Evolutionary conservation across 2,113 vertebrate species (phyloP), one percentile per base, ranked within the genome.

Genomic region (rat (Rattus norvegicus)): DNA sequence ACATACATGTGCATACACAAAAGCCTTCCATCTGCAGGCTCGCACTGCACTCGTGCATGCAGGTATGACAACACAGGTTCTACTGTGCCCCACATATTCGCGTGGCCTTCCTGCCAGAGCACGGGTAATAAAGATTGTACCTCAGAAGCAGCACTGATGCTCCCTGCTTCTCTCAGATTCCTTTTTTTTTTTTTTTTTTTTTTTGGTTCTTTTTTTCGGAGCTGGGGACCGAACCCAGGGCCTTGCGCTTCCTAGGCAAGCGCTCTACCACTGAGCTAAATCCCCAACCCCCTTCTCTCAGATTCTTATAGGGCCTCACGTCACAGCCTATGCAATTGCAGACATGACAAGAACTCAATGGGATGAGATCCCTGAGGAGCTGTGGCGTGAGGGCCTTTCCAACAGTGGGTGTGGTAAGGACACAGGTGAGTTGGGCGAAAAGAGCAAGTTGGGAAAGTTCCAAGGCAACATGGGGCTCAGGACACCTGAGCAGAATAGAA

Each of bases 231-330:
- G n/a, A n/a, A n/a, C n/a, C n/a, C n/a, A n/a, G n/a, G n/a, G n/a
- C n/a, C n/a, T n/a, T n/a, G n/a, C n/a, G n/a, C n/a, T n/a, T n/a
- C n/a, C n/a, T n/a, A n/a, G n/a, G n/a, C n/a, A n/a, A n/a, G n/a
- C n/a, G n/a, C n/a, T n/a, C n/a, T n/a, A n/a, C n/a, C n/a, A n/a
- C n/a, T n/a, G n/a, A n/a, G n/a, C n/a, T n/a, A n/a, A n/a, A n/a
- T n/a, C n/a, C n/a, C n/a, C n/a, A n/a, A n/a, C n/a, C n/a, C n/a
- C n/a, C 61, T 90, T 75, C 20, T 22, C 61, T 89, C 72, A 70
- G 47, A 89, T 2, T 12, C 1, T 1, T 7, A 0, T 1, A n/a
- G n/a, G 9, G 56, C 49, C 8, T 76, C 77, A 54, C 1, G 56
- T 69, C 86, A 88, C 33, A 17, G 77, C 52, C 72, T 11, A 54